Conservation (phyloP, 2,888 invertebrate species). For the Callimorpha dominula region DNA sequence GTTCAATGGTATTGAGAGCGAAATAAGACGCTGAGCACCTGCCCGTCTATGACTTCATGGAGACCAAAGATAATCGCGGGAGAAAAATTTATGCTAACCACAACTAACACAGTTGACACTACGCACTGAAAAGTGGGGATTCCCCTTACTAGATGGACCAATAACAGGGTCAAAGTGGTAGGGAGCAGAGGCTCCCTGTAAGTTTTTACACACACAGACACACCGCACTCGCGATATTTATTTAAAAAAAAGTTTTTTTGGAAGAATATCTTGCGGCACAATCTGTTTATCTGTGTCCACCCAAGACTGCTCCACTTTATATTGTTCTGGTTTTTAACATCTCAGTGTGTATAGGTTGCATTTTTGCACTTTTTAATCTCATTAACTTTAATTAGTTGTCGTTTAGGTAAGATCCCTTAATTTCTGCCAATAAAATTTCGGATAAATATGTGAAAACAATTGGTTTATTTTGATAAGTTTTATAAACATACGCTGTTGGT, state of each 20-base stretch:
- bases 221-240: background rate
- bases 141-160: too few species aligned
- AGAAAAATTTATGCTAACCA: too few species aligned
- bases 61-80: too few species aligned
- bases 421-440: constrained; percentile 46
- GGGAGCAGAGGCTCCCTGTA: too few species aligned
- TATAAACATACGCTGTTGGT: constrained; percentile 47
- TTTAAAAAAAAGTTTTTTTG: background rate
- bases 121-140: too few species aligned
- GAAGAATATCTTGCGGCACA: constrained; percentile 30
- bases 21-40: too few species aligned
- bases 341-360: constrained; percentile 34
- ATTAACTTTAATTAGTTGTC: constrained; percentile 50
- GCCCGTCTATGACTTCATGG: too few species aligned
- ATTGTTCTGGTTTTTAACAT: constrained; percentile 49
- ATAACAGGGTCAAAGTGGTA: too few species aligned
- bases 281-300: constrained; percentile 30
- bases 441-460: constrained; percentile 65
- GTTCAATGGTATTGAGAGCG: too few species aligned
- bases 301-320: constrained; percentile 33
- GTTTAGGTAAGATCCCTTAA: constrained; percentile 41
- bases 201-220: too few species aligned
- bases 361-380: constrained; percentile 46
- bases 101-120: too few species aligned
- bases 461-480: constrained; percentile 52